These are phyloP conservation scores for Parascotia fuliginaria DNA, from an alignment of 2,888 invertebrate genomes.

Conservation along the genomic window DNA sequence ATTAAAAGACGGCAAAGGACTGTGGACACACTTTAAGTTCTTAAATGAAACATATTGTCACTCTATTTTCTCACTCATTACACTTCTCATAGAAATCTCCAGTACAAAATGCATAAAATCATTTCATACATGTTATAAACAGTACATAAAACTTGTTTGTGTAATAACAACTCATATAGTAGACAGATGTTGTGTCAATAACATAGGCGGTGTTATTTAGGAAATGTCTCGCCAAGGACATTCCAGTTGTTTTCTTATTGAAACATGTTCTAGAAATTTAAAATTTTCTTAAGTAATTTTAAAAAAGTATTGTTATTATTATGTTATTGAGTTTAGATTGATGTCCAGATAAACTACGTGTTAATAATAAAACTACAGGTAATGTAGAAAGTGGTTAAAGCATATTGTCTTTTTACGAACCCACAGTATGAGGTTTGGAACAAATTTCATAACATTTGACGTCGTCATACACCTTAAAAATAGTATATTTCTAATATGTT, in stretches of 20 bases:
- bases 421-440: slow-evolving; percentile 47
- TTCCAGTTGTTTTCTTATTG: slow-evolving; percentile 33
- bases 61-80: no score
- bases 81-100: no score
- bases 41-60: no score
- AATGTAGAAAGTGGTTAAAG: slow-evolving; percentile 62
- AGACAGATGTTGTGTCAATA: slow-evolving; percentile 1
- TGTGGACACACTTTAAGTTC: no score
- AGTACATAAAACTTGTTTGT: background rate
- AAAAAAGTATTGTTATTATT: no score
- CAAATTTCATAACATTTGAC: slow-evolving; percentile 43
- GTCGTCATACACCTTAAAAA: slow-evolving; percentile 43
- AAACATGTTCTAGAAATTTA: slow-evolving; percentile 17
- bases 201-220: slow-evolving; percentile 16
- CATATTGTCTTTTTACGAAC: slow-evolving; percentile 47
- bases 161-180: background rate
- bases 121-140: background rate
- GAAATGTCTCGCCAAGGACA: slow-evolving; percentile 38
- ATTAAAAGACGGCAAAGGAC: no score
- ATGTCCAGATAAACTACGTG: slow-evolving; percentile 7
- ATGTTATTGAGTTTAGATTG: background rate
- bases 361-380: slow-evolving; percentile 12
- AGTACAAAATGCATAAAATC: background rate
- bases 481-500: slow-evolving; percentile 58
- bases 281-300: no score